Percentiles rank a stretch among this genome's conserved stretches.
phyloP scores from a whole-genome alignment of 2,113 vertebrate species.

The Aptenodytes patagonicus region DNA sequence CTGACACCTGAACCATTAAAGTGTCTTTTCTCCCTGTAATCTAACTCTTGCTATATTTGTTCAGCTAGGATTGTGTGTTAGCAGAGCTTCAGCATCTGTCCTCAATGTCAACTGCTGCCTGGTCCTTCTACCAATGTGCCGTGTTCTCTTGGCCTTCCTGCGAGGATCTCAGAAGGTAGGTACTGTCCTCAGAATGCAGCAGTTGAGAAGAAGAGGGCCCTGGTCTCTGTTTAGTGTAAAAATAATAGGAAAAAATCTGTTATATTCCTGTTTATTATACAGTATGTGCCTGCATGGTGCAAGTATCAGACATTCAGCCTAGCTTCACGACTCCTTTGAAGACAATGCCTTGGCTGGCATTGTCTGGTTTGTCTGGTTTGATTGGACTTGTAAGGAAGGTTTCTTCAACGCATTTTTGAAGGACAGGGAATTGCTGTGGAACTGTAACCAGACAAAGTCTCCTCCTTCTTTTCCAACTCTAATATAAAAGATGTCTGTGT shows the following conservation, averaged over 20 bases:
- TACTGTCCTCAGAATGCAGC: not conserved
- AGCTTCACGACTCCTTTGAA: not conserved
- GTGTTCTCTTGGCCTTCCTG: conserved; percentile 84
- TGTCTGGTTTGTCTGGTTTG: not conserved
- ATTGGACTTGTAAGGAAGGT: not conserved
- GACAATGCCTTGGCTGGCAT: not conserved
- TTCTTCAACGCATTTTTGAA: not conserved
- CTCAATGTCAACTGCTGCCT: conserved; percentile 97
- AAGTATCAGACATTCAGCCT: not conserved
- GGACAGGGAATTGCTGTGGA: not conserved
- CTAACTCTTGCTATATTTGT: conserved; percentile 75
- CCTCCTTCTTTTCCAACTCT: not conserved
- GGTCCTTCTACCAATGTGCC: conserved; percentile 91
- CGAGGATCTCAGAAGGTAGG: conserved; percentile 86
- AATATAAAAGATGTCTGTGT: not conserved
- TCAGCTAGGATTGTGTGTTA: conserved; percentile 95
- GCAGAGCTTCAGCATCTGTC: conserved; percentile 93
- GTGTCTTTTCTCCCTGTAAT: not conserved
- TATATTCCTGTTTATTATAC: not conserved
- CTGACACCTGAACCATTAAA: not conserved
- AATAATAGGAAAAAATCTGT: not conserved
- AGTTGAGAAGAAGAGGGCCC: no score
- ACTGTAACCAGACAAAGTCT: not conserved
- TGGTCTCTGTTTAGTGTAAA: not conserved
- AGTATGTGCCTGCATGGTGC: not conserved